These are phyloP conservation scores for Girardinichthys multiradiatus DNA, from an alignment of 2,113 vertebrate genomes.

Conservation along the genomic window DNA sequence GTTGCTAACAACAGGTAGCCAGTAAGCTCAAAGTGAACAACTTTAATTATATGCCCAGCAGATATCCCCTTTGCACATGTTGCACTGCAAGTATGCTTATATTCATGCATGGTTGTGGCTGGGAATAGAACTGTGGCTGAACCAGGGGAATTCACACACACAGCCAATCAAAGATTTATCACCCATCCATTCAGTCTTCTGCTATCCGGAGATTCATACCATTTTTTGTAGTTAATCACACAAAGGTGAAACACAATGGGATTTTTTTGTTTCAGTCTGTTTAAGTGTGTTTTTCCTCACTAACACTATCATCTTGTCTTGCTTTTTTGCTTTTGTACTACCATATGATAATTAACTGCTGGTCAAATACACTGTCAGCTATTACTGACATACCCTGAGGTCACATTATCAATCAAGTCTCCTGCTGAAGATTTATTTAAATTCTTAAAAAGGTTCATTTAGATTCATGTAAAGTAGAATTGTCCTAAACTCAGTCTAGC, in stretches of 20 bases:
- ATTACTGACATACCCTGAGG: background rate
- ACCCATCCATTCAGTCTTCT: constrained; percentile 64
- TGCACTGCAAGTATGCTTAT: constrained; percentile 24
- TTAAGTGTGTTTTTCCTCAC: constrained; percentile 7
- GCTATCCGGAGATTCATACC: constrained; percentile 66
- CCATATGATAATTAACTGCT: constrained; percentile 46
- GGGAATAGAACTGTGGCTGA: constrained; percentile 50
- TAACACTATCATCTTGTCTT: constrained; percentile 38
- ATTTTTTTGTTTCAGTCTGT: constrained; percentile 51
- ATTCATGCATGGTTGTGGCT: constrained; percentile 36
- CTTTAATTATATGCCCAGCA: constrained; percentile 57
- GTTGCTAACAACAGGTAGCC: constrained; percentile 48
- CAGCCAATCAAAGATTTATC: constrained; percentile 78
- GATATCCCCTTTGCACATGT: constrained; percentile 48
- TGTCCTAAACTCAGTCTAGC: no score
- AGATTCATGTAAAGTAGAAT: background rate
- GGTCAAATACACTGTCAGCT: constrained; percentile 44
- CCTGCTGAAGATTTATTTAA: constrained; percentile 21
- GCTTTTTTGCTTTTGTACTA: constrained; percentile 21
- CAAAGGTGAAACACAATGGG: constrained; percentile 42
- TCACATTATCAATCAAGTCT: background rate
- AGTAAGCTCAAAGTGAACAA: constrained; percentile 36
- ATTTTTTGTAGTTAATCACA: constrained; percentile 52
- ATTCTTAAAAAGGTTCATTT: constrained; percentile 4
- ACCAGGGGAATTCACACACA: constrained; percentile 61